Evolutionary conservation across 37 sponge, comb jelly and placozoan species (phyloP), one percentile per base, ranked within the genome.

Genomic region (Theonella swinhoei): DNA sequence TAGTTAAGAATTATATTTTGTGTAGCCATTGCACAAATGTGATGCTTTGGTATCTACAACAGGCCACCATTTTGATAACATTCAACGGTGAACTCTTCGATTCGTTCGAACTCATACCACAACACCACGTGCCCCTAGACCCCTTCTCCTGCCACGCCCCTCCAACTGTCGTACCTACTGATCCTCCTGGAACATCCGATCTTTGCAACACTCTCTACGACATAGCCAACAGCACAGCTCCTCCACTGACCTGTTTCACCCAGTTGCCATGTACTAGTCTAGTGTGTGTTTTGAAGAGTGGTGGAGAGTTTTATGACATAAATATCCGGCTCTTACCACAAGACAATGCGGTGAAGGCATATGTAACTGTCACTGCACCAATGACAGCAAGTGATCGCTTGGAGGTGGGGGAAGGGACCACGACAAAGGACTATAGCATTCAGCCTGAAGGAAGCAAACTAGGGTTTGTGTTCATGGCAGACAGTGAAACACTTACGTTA

Each of bases 51-150:
- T 3, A 42, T 42, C 41, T 73, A 23, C 41, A 42, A 39, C 47
- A 3, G 31, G 70, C 22, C n/a, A n/a, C n/a, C n/a, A n/a, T n/a
- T n/a, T n/a, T n/a, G n/a, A n/a, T n/a, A n/a, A n/a, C n/a, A n/a
- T n/a, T n/a, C n/a, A n/a, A n/a, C n/a, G n/a, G n/a, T n/a, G n/a
- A n/a, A n/a, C n/a, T n/a, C n/a, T n/a, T n/a, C n/a, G 65, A 41
- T 26, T 22, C 39, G 8, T 38, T 65, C 3, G 25, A 34, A 8
- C 36, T 79, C 32, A n/a, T 79, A 5, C 67, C 42, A 5, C 66
- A n/a, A 1, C 66, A 36, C 67, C 64, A 37, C 17, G 39, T 79
- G 3, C 34, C 37, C 41, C 68, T 79, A 22, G 79, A 79, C 67
- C 26, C 39, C 36, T 38, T 17, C 79, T 29, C 42, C 67, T 79